phyloP scores from a whole-genome alignment of 2,113 vertebrate genomes.

The Cercocebus atys region DNA sequence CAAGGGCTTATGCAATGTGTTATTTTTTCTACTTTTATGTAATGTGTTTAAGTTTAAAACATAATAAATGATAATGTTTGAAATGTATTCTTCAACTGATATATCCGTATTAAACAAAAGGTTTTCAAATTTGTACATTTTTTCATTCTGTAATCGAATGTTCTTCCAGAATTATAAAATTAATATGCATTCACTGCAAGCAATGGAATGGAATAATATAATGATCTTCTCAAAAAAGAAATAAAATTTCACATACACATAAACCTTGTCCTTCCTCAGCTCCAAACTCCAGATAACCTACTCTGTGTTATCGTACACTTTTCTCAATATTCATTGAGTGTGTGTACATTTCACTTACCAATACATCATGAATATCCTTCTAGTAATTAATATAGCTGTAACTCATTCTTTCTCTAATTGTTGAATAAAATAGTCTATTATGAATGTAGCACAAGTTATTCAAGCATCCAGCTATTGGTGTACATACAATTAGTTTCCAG shows the following conservation, averaged over 20 bases:
- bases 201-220: not conserved
- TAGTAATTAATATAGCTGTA: not conserved
- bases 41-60: not conserved
- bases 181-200: not conserved
- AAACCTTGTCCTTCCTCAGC: not conserved
- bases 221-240: not conserved
- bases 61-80: not conserved
- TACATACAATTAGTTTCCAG: not conserved
- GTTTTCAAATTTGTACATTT: constrained; percentile 26
- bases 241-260: not conserved
- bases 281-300: not conserved
- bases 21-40: not conserved
- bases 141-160: not conserved
- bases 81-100: not conserved
- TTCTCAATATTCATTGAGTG: not conserved
- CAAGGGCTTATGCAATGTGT: not conserved
- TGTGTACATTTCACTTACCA: not conserved
- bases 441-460: not conserved
- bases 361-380: not conserved
- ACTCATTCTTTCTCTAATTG: not conserved
- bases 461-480: not conserved
- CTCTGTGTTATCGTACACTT: not conserved
- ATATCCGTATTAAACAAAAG: not conserved
- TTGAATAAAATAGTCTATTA: not conserved
- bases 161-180: constrained; percentile 30